Conservation (phyloP, 1,140 invertebrate species). For the Venturia canescens region DNA sequence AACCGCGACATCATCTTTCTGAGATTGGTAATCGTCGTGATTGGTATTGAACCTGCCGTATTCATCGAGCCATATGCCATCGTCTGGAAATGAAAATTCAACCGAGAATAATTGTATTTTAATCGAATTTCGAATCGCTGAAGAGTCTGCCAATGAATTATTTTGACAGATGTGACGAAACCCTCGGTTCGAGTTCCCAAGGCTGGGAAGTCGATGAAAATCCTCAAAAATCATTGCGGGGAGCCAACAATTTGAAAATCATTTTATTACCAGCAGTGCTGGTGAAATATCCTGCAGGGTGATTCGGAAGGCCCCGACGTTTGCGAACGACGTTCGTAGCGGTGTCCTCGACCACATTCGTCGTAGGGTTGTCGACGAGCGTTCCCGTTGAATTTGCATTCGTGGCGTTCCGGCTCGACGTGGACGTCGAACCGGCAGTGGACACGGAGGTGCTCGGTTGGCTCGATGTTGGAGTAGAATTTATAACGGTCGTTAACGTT, state of each 20-base stretch:
- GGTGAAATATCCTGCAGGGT: slow-evolving; percentile 16
- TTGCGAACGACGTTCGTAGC: slow-evolving; percentile 35
- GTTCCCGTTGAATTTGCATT: neutral
- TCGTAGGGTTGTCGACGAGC: neutral
- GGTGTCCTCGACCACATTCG: slow-evolving; percentile 25
- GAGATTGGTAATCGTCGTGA: slow-evolving; percentile 55
- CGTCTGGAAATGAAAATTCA: slow-evolving; percentile 56
- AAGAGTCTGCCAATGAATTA: too few species aligned
- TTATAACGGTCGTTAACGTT: neutral
- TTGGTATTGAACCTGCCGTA: slow-evolving; percentile 61
- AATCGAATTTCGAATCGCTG: too few species aligned
- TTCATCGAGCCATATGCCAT: slow-evolving; percentile 73
- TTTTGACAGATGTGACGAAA: too few species aligned
- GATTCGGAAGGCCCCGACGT: slow-evolving; percentile 21
- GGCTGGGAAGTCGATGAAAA: neutral
- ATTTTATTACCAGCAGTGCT: slow-evolving; percentile 19
- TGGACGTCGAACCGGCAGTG: slow-evolving; percentile 20
- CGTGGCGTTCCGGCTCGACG: neutral
- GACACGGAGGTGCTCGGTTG: neutral
- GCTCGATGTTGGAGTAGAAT: slow-evolving; percentile 6
- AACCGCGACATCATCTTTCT: slow-evolving; percentile 53
- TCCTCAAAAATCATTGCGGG: neutral
- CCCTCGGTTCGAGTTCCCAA: too few species aligned
- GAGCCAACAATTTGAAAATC: neutral
- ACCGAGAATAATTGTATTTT: too few species aligned